Evolutionary conservation across 2,113 vertebrate species (phyloP), one percentile per base, ranked within the genome.

Genomic region (Tachysurus fulvidraco): DNA sequence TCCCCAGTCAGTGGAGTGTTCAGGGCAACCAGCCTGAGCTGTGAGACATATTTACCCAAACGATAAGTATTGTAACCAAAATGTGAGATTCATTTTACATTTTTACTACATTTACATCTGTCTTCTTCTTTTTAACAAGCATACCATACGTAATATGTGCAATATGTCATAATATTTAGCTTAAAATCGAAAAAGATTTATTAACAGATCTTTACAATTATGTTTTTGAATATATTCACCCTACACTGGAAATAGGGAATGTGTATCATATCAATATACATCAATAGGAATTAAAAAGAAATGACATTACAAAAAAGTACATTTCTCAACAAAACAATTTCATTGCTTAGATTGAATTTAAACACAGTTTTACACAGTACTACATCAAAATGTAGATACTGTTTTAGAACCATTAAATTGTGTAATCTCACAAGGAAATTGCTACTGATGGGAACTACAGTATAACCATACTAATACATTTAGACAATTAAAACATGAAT

Each of bases 1-100:
- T 97, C 94, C 2, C 98, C 98, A 0, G 97, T 93, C 91, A 96
- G 92, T 0, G 98, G 98, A 0, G 91, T 94, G 89, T 99, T 99
- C 92, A 99, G 91, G 36, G 98, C 98, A 65, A 96, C 96, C 85
- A 99, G 92, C 85, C 95, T 96, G 82, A 99, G 95, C 98, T 99
- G 91, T 50, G 86, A 88, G 50, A 62, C 2, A 55, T 1, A 60
- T 41, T 25, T 60, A 25, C 46, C 25, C 6, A 41, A 41, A 60
- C 23, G 55, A 81, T 60, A 3, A 60, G 10, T 25, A 55, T 60
- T 36, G 7, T 36, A 80, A 59, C 28, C 50, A 85, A 55, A 80
- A 80, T 4, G 9, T 50, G 10, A 76, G 73, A 14, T 78, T 85
- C 19, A 64, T 64, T 64, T 52, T 19, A 78, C 55, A 52, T 28